phyloP scores from a whole-genome alignment of 2,888 invertebrate species.

The Scrobipalpa costella region DNA sequence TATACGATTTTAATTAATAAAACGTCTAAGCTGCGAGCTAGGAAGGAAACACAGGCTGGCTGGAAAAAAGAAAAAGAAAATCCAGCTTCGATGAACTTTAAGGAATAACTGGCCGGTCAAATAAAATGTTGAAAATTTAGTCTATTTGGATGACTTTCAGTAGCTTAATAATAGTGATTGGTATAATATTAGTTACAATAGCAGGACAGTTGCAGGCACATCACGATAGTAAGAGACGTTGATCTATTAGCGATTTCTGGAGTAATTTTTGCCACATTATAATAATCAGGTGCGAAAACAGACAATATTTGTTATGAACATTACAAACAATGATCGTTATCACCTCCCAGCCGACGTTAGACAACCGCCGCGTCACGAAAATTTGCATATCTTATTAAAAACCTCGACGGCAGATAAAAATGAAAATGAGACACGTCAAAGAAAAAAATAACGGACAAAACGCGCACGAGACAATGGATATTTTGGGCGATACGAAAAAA shows the following conservation, averaged over 20 bases:
- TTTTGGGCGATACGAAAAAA: slow-evolving; percentile 76
- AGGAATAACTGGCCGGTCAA: too few relatives aligned
- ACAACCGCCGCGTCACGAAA: slow-evolving; percentile 54
- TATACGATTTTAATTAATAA: slow-evolving; percentile 53
- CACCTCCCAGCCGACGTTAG: slow-evolving; percentile 46
- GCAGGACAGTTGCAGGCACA: too few relatives aligned
- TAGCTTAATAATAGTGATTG: too few relatives aligned
- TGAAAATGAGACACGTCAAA: slow-evolving; percentile 77
- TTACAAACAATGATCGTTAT: slow-evolving; percentile 41
- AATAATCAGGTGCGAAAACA: background rate
- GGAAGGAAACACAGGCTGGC: background rate
- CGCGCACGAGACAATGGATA: slow-evolving; percentile 74
- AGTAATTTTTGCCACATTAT: background rate
- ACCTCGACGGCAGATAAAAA: slow-evolving; percentile 73
- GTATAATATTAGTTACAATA: too few relatives aligned
- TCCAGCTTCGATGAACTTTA: too few relatives aligned
- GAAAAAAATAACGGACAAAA: slow-evolving; percentile 69
- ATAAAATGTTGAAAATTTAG: too few relatives aligned
- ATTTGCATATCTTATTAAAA: slow-evolving; percentile 80
- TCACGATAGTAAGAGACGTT: too few relatives aligned
- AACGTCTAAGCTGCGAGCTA: slow-evolving; percentile 28
- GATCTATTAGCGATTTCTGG: too few relatives aligned
- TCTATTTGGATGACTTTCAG: too few relatives aligned
- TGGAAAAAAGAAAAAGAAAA: background rate
- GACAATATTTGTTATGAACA: slow-evolving; percentile 1